A percentile compares a stretch with the other conserved stretches of the same genome.
These are phyloP conservation scores for Catostylus mosaicus DNA, from an alignment of 30 jellyfish, hydroid and myxozoan species.

Conservation along the genomic window DNA sequence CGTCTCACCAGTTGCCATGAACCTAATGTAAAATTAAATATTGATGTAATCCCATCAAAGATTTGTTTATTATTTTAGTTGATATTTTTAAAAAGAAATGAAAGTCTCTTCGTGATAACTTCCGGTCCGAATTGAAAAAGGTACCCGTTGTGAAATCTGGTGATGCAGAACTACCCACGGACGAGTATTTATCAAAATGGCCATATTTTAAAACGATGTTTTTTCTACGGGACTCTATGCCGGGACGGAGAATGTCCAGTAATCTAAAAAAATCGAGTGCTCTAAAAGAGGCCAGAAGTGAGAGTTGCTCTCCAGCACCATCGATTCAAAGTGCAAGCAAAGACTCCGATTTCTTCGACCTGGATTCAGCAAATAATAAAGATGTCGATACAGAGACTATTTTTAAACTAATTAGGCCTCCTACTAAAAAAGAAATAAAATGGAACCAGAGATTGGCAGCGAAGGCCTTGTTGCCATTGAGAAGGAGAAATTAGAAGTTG, in stretches of 20 bases:
- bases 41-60: neutral
- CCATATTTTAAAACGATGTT: slow-evolving; percentile 46
- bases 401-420: neutral
- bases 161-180: slow-evolving; percentile 38
- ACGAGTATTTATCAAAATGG: slow-evolving; percentile 43
- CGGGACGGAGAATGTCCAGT: slow-evolving; percentile 13
- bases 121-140: slow-evolving; percentile 33
- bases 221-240: slow-evolving; percentile 16
- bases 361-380: neutral
- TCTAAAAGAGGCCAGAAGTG: neutral
- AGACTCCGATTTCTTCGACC: neutral
- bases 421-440: neutral
- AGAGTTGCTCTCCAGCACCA: slow-evolving; percentile 1
- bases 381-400: neutral
- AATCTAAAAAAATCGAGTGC: neutral
- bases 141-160: slow-evolving; percentile 28
- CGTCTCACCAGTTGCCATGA: slow-evolving; percentile 24
- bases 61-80: slow-evolving; percentile 5
- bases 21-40: neutral
- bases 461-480: slow-evolving; percentile 4
- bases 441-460: neutral
- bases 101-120: slow-evolving; percentile 29
- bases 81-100: slow-evolving; percentile 19
- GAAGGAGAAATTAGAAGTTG: slow-evolving; percentile 20
- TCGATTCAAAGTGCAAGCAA: neutral